Evolutionary conservation across 2,888 invertebrate genomes (phyloP).

Genomic region (Mesorhabditis sp.): DNA sequence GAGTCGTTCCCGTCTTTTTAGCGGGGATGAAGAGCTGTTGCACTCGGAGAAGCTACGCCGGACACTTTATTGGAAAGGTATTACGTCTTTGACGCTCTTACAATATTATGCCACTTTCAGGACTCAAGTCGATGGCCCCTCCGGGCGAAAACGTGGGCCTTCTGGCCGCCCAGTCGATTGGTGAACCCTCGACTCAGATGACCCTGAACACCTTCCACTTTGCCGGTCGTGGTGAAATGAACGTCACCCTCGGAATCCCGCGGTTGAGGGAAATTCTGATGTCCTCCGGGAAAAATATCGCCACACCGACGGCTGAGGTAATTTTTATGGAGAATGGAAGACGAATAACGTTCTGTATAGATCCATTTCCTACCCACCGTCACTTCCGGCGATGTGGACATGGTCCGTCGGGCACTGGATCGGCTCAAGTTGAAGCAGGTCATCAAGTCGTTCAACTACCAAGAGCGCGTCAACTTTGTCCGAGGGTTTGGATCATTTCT

Average conservation of each 20-base stretch:
- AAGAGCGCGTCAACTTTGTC: constrained; percentile 34
- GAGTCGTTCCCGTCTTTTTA: constrained; percentile 8
- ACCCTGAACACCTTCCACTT: constrained; percentile 99
- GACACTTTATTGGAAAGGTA: constrained; percentile 55
- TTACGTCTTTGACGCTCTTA: too few species aligned
- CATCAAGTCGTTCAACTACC: constrained; percentile 41
- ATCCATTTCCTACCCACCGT: neutral
- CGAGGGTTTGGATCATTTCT: constrained; percentile 9
- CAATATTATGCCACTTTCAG: constrained; percentile 15
- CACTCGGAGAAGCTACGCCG: constrained; percentile 29
- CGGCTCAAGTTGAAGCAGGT: constrained; percentile 74
- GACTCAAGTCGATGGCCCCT: constrained; percentile 70
- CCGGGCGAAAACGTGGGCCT: constrained; percentile 96
- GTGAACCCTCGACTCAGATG: constrained; percentile 99
- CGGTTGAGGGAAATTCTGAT: constrained; percentile 91
- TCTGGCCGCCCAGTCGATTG: constrained; percentile 93
- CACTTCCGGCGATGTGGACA: constrained; percentile 41
- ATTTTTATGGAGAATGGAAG: constrained; percentile 12
- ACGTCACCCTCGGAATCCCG: constrained; percentile 98
- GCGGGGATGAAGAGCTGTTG: constrained; percentile 16
- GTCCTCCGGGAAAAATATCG: constrained; percentile 84
- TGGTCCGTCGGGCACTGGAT: constrained; percentile 68
- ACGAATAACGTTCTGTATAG: constrained; percentile 6
- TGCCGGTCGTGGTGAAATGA: constrained; percentile 95
- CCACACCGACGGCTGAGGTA: constrained; percentile 79